Evolutionary conservation across 2,888 invertebrate species (phyloP).

Genomic region (Dioctria linearis): DNA sequence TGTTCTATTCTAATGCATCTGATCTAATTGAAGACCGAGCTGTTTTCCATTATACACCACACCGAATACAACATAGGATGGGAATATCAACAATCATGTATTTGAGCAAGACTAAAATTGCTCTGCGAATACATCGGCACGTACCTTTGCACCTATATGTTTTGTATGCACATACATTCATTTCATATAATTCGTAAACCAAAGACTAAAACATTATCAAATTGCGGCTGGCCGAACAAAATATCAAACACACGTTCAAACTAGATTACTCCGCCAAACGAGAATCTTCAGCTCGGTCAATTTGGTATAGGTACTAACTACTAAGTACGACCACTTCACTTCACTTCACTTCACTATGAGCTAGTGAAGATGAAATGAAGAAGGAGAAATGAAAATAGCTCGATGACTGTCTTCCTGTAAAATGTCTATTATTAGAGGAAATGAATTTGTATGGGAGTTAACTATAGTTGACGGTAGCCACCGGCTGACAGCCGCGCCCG

Average conservation of each 20-base stretch:
- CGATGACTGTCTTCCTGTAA: conserved; percentile 35
- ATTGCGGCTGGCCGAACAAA: background rate
- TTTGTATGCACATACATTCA: background rate
- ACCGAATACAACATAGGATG: conserved; percentile 5
- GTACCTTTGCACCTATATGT: background rate
- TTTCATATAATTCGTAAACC: background rate
- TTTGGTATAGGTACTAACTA: background rate
- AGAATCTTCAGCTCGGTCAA: conserved; percentile 1
- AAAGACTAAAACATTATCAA: background rate
- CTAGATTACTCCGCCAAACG: conserved; percentile 5
- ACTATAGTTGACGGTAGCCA: background rate
- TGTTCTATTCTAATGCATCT: background rate
- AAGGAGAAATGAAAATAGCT: conserved; percentile 22
- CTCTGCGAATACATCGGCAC: background rate
- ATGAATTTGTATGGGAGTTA: conserved; percentile 27
- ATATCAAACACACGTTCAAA: conserved; percentile 12
- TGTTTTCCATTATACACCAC: background rate
- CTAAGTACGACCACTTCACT: background rate
- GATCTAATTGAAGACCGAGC: background rate
- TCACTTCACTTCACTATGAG: background rate
- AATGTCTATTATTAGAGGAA: conserved; percentile 37
- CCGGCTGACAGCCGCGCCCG: background rate
- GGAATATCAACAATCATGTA: conserved; percentile 19
- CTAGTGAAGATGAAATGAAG: background rate
- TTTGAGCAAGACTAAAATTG: background rate